Conservation (phyloP, 2,888 invertebrate genomes). For the Apamea crenata region DNA sequence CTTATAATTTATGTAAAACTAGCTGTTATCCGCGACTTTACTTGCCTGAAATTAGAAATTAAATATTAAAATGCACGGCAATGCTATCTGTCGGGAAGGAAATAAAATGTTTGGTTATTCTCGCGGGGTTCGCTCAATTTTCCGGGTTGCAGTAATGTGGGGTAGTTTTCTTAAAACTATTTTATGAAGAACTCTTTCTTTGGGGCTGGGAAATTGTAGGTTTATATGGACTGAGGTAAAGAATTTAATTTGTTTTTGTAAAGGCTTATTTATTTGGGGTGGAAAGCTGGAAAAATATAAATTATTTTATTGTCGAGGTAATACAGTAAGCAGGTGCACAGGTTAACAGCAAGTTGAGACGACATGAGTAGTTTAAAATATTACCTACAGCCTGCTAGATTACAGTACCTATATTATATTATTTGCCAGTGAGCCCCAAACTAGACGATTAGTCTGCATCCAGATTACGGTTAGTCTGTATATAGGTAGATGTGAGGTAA, state of each 20-base stretch:
- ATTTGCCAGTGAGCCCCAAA: neutral
- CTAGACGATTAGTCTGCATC: too few species aligned
- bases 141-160: slow-evolving; percentile 40
- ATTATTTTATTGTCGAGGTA: neutral
- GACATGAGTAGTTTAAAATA: neutral
- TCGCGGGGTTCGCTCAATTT: slow-evolving; percentile 55
- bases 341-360: neutral
- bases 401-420: neutral
- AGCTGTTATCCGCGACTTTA: slow-evolving; percentile 65
- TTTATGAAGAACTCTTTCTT: neutral
- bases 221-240: neutral
- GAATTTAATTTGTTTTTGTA: neutral
- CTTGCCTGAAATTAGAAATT: slow-evolving; percentile 66
- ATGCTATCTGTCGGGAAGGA: slow-evolving; percentile 64
- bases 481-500: neutral
- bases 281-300: neutral
- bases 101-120: slow-evolving; percentile 61
- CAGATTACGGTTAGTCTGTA: neutral
- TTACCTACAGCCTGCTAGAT: neutral
- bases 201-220: neutral
- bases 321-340: too few species aligned
- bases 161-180: slow-evolving; percentile 34
- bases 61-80: slow-evolving; percentile 62
- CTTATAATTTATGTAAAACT: slow-evolving; percentile 67
- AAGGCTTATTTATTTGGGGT: neutral